phyloP scores from a whole-genome alignment of 2,113 vertebrate species.

The Cephalophus harveyi region DNA sequence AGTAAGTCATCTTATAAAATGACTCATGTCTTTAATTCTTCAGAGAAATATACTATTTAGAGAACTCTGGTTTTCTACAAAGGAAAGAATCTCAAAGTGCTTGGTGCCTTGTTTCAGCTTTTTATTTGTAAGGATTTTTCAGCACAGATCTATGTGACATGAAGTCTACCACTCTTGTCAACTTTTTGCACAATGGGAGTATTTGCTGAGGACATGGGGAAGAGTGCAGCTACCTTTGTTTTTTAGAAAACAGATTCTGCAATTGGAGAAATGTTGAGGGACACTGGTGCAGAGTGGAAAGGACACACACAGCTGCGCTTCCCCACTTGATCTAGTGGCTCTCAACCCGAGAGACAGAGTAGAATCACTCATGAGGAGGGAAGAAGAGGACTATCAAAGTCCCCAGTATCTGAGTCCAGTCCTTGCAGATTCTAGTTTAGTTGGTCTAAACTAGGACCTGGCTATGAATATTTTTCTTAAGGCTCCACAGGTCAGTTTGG shows the following conservation, averaged over 20 bases:
- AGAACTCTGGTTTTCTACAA: not conserved
- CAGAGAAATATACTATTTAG: not conserved
- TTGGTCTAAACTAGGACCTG: not conserved
- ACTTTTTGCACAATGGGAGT: not conserved
- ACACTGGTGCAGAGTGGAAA: not conserved
- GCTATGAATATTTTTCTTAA: not conserved
- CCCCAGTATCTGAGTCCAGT: not conserved
- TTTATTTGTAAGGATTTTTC: not conserved
- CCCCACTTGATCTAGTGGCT: not conserved
- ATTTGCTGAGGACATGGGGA: not conserved
- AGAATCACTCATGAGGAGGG: not conserved
- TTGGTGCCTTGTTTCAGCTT: not conserved
- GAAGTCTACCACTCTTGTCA: not conserved
- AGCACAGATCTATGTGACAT: not conserved
- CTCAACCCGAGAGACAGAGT: not conserved
- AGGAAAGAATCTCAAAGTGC: not conserved
- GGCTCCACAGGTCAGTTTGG: not conserved
- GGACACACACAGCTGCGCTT: not conserved
- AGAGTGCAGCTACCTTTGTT: not conserved
- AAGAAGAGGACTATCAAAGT: not conserved
- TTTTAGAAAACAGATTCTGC: not conserved
- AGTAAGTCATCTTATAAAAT: not conserved
- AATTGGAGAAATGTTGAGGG: accelerated
- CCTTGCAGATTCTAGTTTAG: not conserved
- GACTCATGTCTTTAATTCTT: not conserved